Evolutionary conservation across 2,888 invertebrate species (phyloP), one percentile per base, ranked within the genome.

Genomic region (Operophtera brumata): DNA sequence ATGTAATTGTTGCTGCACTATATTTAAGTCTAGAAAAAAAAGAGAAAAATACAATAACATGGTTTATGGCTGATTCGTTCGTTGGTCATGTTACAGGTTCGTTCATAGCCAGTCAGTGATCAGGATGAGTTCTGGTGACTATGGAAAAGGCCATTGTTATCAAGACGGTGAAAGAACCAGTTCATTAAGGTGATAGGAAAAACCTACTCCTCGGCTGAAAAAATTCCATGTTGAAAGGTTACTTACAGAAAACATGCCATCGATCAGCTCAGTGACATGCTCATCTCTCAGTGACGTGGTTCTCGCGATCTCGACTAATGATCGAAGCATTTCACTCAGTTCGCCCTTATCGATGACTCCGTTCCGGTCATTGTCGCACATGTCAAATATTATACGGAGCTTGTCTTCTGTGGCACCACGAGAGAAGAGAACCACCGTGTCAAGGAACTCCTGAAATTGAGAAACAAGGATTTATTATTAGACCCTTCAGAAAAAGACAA

Each of bases 361-460:
- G 70, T 97, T 97, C 11, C 96, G 93, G 76, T 98, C 97, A 69
- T 97, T 96, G 77, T 98, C 98, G 72, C 98, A 98, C 98, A 99
- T 98, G 80, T 98, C 97, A 76, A 98, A 98, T 63, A 99, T 97
- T 30, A 98, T 97, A 5, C 97, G 92, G 32, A 98, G 87, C 73
- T 98, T 98, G 74, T 97, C 97, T 69, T 97, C 97, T 0, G 97
- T 97, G 68, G 96, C 96, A 6, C 97, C 98, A 0, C 96, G 93
- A 0, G 97, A 97, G 78, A 98, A 98, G 1, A 97, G 82, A 0
- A 97, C 95, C 1, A 98, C 97, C 0, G 98, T 98, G 74, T 98
- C 97, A 46, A 99, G 86, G 81, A 99, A 99, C 84, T 98, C 98
- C 93, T 94, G 75, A 3, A 82, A 39, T 12, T n/a, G 40, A 47